These are phyloP conservation scores for Tapera naevia DNA, from an alignment of 2,797 vertebrate genomes.

Conservation along the genomic window DNA sequence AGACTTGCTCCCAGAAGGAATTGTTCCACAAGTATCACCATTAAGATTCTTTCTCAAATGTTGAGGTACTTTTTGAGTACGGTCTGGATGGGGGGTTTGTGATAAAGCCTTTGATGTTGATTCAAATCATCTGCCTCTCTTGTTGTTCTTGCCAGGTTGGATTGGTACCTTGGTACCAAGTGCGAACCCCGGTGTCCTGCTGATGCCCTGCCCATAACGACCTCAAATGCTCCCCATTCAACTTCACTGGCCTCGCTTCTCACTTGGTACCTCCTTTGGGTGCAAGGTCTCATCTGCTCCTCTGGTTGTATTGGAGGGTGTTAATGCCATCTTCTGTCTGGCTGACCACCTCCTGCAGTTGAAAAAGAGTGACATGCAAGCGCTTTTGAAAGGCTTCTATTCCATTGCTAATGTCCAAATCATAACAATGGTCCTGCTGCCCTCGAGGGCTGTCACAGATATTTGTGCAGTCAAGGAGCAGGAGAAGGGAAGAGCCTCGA, in stretches of 20 bases:
- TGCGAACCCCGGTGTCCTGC: not conserved
- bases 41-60: not conserved
- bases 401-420: not conserved
- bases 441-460: not conserved
- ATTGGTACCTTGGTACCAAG: not conserved
- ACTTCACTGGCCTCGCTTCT: rapidly evolving
- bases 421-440: not conserved
- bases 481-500: not conserved
- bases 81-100: not conserved
- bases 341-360: not conserved
- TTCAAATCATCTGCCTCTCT: not conserved
- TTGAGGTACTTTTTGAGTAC: not conserved
- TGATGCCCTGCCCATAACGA: not conserved
- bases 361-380: not conserved
- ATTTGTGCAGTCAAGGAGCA: not conserved
- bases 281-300: not conserved
- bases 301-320: not conserved
- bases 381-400: not conserved
- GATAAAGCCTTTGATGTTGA: not conserved
- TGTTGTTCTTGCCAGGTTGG: not conserved
- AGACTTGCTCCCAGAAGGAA: not conserved
- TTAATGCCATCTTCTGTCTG: not conserved
- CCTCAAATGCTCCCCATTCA: not conserved
- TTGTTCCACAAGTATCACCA: not conserved
- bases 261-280: not conserved